These are phyloP conservation scores for Drosophila tripunctata DNA, from an alignment of 2,888 invertebrate genomes.

Conservation along the genomic window DNA sequence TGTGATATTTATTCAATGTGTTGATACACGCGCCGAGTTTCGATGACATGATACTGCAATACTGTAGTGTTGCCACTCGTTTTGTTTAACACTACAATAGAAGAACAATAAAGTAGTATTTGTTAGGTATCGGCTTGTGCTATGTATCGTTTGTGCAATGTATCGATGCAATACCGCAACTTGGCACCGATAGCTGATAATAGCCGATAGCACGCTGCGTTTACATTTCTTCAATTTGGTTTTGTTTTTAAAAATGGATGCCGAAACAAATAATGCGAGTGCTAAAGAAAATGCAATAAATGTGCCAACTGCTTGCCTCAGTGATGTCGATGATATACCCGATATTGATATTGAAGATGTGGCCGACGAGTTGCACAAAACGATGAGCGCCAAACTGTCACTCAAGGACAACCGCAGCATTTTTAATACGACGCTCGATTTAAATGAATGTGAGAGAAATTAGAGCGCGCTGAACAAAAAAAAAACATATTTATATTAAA, in stretches of 20 bases:
- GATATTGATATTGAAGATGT: slow-evolving; percentile 34
- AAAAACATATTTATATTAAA: background rate
- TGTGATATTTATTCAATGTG: too few relatives aligned
- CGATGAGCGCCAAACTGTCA: background rate
- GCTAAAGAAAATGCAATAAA: background rate
- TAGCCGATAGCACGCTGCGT: background rate
- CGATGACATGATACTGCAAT: too few relatives aligned
- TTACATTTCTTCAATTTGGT: background rate
- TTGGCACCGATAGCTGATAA: too few relatives aligned
- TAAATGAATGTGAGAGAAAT: slow-evolving; percentile 1
- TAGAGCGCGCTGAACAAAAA: background rate
- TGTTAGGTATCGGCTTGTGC: too few relatives aligned
- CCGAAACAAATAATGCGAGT: background rate
- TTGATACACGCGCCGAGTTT: too few relatives aligned
- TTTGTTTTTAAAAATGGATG: slow-evolving; percentile 9
- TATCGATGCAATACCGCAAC: too few relatives aligned
- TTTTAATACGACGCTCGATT: slow-evolving; percentile 11
- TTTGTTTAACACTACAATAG: too few relatives aligned
- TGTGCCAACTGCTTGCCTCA: slow-evolving; percentile 7
- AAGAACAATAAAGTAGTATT: too few relatives aligned
- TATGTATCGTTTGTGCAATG: too few relatives aligned
- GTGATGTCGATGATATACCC: slow-evolving; percentile 44
- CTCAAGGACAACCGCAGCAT: background rate
- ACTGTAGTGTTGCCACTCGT: too few relatives aligned
- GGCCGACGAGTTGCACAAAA: slow-evolving; percentile 25